These are phyloP conservation scores for Caenorhabditis brenneri DNA, from an alignment of 1,140 invertebrate genomes.

Conservation along the genomic window DNA sequence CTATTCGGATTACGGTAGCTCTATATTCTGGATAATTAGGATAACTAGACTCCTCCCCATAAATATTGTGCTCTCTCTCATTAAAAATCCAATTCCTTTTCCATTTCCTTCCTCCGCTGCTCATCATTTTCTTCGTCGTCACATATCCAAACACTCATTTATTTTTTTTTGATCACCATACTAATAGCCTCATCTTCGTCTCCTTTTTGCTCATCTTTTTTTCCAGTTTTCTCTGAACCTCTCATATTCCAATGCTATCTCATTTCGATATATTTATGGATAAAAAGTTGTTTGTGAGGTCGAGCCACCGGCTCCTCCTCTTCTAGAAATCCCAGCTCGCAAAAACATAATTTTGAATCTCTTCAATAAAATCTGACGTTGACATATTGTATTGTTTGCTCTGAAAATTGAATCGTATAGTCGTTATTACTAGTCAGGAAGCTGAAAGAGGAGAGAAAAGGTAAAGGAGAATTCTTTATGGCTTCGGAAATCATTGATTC, in stretches of 20 bases:
- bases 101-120: no score
- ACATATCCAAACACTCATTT: constrained; percentile 3
- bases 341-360: no score
- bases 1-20: no score
- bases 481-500: no score
- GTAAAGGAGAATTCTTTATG: neutral
- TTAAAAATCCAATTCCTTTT: neutral
- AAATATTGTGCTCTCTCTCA: no score
- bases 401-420: neutral
- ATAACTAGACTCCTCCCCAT: no score
- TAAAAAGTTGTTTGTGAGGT: neutral
- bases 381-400: neutral
- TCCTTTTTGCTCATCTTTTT: neutral
- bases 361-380: neutral
- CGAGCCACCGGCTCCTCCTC: neutral
- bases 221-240: neutral
- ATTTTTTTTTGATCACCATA: constrained; percentile 28
- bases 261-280: constrained; percentile 23
- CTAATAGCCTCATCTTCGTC: neutral
- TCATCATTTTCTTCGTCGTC: neutral
- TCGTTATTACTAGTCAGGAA: neutral
- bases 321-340: neutral
- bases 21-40: no score
- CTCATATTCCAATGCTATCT: neutral
- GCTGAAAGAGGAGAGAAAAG: neutral